Evolutionary conservation across 2,888 invertebrate genomes (phyloP), one percentile per base, ranked within the genome.

Genomic region (Adineta ricciae): DNA sequence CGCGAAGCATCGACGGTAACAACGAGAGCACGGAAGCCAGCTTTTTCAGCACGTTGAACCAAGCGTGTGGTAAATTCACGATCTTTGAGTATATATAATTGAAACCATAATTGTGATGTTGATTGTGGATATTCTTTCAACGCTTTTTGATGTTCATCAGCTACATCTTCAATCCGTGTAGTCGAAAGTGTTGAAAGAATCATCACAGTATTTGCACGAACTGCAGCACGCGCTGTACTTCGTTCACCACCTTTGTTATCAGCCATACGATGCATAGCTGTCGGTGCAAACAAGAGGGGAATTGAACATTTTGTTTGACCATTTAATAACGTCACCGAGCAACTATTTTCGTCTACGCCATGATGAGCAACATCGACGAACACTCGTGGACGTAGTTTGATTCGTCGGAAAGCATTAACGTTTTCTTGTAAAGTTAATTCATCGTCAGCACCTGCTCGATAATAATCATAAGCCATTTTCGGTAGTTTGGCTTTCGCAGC

Each of bases 241-340:
- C 93, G 91, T 91, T 96, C 96, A 11, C 96, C 96, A 32, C 95
- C 94, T 0, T 94, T n/a, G n/a, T n/a, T 93, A 91, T 96, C 95
- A 0, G 96, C 96, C 94, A 96, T 94, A 88, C 93, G 93, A 90
- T 96, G 96, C 94, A 96, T 95, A 0, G 96, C 96, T 2, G 95
- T 94, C 0, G 96, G 96, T 0, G 96, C 93, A 86, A 96, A 93
- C 16, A 95, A 96, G n/a, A 92, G 88, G 0, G 92, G 92, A 91
- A 94, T 93, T 2, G 93, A 91, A 1, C 64, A 91, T 1, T 91
- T 92, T 0, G 93, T 64, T 86, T 84, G 87, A 87, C 78, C 86
- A 88, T 86, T 84, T 86, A n/a, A 83, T 87, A 27, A 86, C 86
- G 73, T 87, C 72, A 86, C 49, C 86, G 83, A 54, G 83, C 64